Conservation (phyloP, 1,140 invertebrate genomes). For the Megathymus violae region DNA sequence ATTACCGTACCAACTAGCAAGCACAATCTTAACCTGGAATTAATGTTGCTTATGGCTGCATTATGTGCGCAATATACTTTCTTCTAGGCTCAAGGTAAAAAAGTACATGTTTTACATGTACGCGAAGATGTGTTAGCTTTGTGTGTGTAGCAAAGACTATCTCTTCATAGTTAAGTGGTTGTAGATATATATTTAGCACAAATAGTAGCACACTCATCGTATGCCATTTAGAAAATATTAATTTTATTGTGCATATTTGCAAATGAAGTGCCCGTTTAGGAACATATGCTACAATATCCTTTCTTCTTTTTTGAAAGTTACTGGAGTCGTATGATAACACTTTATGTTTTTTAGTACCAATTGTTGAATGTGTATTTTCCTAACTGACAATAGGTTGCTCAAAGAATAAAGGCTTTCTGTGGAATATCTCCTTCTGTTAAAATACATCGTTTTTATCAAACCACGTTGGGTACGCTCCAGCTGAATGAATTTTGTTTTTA, state of each 20-base stretch:
- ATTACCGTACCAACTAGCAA: no score
- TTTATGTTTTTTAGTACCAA: slow-evolving; percentile 12
- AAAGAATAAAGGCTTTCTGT: background rate
- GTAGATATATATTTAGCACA: background rate
- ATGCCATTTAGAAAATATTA: background rate
- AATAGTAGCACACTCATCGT: slow-evolving; percentile 1
- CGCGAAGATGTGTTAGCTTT: no score
- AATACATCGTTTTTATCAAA: slow-evolving; percentile 10
- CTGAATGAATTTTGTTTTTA: slow-evolving; percentile 2
- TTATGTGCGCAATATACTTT: no score
- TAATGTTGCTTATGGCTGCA: no score
- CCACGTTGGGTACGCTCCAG: slow-evolving; percentile 7
- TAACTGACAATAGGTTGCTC: background rate
- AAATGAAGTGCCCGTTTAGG: background rate
- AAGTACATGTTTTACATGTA: no score
- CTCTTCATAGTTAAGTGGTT: slow-evolving; percentile 2
- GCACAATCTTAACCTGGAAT: no score
- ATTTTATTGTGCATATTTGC: background rate
- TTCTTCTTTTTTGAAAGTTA: slow-evolving; percentile 4
- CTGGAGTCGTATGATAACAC: background rate
- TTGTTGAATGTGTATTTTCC: slow-evolving; percentile 6
- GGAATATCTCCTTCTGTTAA: slow-evolving; percentile 8
- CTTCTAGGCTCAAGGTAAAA: no score
- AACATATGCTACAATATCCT: slow-evolving; percentile 6
- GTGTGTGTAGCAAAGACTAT: no score